A percentile compares a stretch with the other conserved stretches of the same genome.
Evolutionary conservation across 2,113 vertebrate genomes (phyloP).

Genomic region (Sardina pilchardus): DNA sequence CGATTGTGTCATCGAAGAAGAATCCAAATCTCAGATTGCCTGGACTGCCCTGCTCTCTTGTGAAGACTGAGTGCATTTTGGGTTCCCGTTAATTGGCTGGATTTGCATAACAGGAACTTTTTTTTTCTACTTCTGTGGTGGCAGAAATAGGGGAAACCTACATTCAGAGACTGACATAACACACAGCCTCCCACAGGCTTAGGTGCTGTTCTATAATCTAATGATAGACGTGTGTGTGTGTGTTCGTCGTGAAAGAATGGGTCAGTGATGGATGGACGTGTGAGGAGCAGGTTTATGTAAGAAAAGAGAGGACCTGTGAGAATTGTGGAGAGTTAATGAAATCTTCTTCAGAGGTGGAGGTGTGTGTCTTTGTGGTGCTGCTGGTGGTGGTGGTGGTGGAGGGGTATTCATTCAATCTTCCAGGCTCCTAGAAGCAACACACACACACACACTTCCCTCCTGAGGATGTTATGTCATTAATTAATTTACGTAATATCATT

Average conservation of each 20-base stretch:
- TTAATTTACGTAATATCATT: neutral
- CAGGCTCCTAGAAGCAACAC: neutral
- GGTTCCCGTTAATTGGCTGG: neutral
- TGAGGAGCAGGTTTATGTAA: neutral
- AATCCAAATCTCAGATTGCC: too few species aligned
- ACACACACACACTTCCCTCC: neutral
- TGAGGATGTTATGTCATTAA: neutral
- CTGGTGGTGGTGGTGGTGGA: too few species aligned
- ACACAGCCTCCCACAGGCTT: neutral
- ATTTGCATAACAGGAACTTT: neutral
- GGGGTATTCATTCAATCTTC: neutral
- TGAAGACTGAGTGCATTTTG: neutral
- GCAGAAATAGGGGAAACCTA: neutral
- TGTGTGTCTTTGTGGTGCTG: too few species aligned
- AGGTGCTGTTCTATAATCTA: neutral
- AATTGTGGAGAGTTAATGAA: neutral
- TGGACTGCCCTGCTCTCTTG: neutral
- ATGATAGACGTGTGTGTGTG: neutral
- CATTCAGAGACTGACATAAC: constrained; percentile 1
- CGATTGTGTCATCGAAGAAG: neutral
- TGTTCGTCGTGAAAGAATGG: neutral
- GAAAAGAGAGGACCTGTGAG: neutral
- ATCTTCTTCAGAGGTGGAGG: neutral
- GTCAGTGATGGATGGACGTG: neutral
- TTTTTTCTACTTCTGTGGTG: neutral